These are phyloP conservation scores for Oncopeltus fasciatus DNA, from an alignment of 1,140 invertebrate genomes.

Conservation along the genomic window DNA sequence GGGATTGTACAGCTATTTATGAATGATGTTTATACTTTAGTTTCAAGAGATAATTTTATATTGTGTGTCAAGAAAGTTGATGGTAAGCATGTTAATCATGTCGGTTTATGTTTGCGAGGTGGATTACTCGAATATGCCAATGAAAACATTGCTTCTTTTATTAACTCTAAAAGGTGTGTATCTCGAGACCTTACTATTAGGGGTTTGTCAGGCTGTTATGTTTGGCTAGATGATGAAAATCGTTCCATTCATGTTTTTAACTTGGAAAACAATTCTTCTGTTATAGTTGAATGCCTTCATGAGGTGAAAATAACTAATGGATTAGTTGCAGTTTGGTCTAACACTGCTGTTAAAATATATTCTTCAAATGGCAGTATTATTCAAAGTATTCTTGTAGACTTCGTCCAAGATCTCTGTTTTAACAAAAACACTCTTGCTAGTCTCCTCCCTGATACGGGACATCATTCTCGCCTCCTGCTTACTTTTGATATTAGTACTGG, in stretches of 20 bases:
- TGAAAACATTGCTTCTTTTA: neutral
- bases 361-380: neutral
- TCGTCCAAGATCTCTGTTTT: neutral
- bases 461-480: neutral
- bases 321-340: neutral
- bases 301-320: neutral
- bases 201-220: neutral
- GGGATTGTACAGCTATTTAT: neutral
- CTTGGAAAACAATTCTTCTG: neutral
- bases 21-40: neutral
- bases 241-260: neutral
- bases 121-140: neutral
- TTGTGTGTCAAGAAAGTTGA: neutral
- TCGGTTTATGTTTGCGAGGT: neutral
- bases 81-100: neutral
- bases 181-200: neutral
- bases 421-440: neutral
- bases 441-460: neutral
- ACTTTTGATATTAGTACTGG: neutral
- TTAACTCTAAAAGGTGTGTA: neutral
- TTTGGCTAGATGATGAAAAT: neutral
- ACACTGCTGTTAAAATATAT: neutral
- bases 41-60: conserved; percentile 2
- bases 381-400: neutral
- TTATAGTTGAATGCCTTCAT: neutral